A percentile compares a stretch with the other conserved stretches of the same genome.
Conservation (phyloP, 64 coral and sea anemone species). For the Platygyra sinensis region DNA sequence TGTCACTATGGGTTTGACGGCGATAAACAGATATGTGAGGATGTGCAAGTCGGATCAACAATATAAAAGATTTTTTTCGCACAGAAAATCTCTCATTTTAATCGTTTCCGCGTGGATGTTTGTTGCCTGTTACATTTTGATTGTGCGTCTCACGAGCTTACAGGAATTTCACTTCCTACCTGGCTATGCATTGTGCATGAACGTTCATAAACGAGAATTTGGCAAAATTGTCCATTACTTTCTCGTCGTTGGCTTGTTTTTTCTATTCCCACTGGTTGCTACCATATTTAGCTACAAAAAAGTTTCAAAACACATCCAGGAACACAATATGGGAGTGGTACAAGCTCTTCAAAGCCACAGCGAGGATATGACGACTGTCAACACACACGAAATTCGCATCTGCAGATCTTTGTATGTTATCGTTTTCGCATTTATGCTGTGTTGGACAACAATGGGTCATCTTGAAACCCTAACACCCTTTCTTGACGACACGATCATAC, state of each 20-base stretch:
- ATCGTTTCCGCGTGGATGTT: background rate
- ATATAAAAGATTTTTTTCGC: background rate
- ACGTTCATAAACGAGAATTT: background rate
- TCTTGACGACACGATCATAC: too few species aligned
- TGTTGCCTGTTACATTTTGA: background rate
- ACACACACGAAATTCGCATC: background rate
- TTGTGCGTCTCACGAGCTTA: background rate
- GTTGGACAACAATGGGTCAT: background rate
- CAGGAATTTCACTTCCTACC: background rate
- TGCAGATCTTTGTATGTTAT: background rate
- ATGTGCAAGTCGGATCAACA: background rate
- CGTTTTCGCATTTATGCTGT: slow-evolving; percentile 6
- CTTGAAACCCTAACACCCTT: too few species aligned
- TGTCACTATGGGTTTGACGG: background rate
- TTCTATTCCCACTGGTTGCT: background rate
- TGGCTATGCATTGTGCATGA: background rate
- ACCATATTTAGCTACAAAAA: slow-evolving; percentile 2
- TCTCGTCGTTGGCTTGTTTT: background rate
- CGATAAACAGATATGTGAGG: background rate
- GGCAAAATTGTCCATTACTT: background rate
- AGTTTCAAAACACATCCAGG: background rate
- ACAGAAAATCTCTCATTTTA: background rate
- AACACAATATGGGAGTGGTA: background rate
- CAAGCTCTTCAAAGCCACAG: background rate
- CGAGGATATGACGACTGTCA: background rate